These are phyloP conservation scores for Varecia variegata DNA, from an alignment of 2,797 vertebrate genomes.

Conservation along the genomic window DNA sequence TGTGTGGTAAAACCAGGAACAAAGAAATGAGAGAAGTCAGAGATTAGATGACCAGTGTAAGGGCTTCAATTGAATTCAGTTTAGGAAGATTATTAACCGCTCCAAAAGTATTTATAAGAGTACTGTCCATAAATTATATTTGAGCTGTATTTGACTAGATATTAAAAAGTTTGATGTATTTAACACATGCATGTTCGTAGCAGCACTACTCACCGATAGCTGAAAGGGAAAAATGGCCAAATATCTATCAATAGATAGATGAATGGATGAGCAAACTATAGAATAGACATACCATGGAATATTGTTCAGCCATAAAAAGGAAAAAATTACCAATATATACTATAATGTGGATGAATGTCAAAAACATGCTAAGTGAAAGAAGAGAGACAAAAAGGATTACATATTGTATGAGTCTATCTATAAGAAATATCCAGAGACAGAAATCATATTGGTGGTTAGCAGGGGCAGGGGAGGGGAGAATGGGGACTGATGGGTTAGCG, in stretches of 20 bases:
- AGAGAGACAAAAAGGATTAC: not conserved
- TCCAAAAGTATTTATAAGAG: constrained; percentile 24
- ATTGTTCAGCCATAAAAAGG: constrained; percentile 29
- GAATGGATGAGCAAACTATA: not conserved
- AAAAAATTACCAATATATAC: not conserved
- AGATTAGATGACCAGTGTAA: constrained; percentile 33
- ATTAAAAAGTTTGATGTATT: not conserved
- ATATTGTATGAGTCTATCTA: not conserved
- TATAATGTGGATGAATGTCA: not conserved
- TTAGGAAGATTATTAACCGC: constrained; percentile 16
- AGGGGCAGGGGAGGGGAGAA: not conserved
- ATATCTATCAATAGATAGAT: not conserved
- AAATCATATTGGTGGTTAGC: not conserved
- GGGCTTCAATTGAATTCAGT: constrained; percentile 36
- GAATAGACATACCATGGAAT: not conserved
- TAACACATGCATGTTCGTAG: not conserved
- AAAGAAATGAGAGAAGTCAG: constrained; percentile 53
- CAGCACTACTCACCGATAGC: not conserved
- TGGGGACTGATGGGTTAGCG: not conserved
- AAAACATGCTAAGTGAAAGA: constrained; percentile 3
- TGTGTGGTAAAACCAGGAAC: constrained; percentile 59
- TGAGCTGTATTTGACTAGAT: constrained; percentile 27
- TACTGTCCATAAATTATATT: not conserved
- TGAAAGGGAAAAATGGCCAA: not conserved
- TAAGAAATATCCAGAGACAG: not conserved